A percentile compares a stretch with the other conserved stretches of the same genome.
Evolutionary conservation across 2,888 invertebrate genomes (phyloP).

Genomic region (Rhagium mordax): DNA sequence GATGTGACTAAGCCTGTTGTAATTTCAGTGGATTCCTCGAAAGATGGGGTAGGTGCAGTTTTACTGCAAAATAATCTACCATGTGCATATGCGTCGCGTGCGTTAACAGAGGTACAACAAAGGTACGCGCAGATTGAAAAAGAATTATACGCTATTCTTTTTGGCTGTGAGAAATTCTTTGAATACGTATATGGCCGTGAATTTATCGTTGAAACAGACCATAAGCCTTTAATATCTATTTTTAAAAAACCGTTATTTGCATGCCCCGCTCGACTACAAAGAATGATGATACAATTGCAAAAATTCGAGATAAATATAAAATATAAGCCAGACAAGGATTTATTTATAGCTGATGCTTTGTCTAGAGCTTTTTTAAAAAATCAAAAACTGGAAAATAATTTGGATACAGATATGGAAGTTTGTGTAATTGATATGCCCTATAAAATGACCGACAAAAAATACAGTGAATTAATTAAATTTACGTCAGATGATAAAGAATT

Average conservation of each 20-base stretch:
- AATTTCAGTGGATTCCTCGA: no score
- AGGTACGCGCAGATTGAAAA: no score
- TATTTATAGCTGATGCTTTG: no score
- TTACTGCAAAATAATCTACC: no score
- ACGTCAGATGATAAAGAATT: constrained; percentile 33
- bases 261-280: not conserved
- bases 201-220: no score
- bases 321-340: constrained; percentile 14
- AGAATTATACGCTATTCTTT: no score
- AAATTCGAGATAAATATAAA: not conserved
- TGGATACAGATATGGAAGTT: constrained; percentile 38
- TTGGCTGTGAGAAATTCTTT: no score
- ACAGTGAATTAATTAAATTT: constrained; percentile 38
- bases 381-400: not conserved
- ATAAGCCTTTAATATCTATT: not conserved
- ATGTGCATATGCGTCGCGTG: no score
- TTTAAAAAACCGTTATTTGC: constrained; percentile 2
- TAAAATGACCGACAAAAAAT: constrained; percentile 20
- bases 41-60: no score
- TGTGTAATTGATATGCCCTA: constrained; percentile 34
- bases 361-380: constrained; percentile 28
- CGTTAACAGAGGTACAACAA: no score
- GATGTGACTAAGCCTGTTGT: no score
- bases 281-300: constrained; percentile 1
- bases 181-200: no score